phyloP scores from a whole-genome alignment of 2,797 vertebrate genomes.

The Scomberomorus guttatus region DNA sequence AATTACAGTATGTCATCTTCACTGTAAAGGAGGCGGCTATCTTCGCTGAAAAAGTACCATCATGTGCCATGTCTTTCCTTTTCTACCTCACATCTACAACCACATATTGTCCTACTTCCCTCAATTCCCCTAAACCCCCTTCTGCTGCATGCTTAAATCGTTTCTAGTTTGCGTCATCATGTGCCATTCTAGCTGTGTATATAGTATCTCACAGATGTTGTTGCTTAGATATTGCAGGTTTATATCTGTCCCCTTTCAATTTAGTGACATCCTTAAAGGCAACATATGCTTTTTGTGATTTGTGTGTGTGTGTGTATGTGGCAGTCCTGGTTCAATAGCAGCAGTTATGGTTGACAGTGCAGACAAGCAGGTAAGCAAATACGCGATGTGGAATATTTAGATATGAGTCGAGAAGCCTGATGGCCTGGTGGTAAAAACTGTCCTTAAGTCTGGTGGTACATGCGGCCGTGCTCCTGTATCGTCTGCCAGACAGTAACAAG shows the following conservation, averaged over 20 bases:
- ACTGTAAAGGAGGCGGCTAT: too few species aligned
- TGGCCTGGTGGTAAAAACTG: too few species aligned
- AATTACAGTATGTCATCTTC: not conserved
- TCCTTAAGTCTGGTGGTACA: too few species aligned
- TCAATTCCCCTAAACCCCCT: not conserved
- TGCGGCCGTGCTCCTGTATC: too few species aligned
- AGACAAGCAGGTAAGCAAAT: too few species aligned
- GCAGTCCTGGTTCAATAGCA: too few species aligned
- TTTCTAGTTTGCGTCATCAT: slow-evolving; percentile 8
- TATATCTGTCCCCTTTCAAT: not conserved
- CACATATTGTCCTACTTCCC: slow-evolving; percentile 4
- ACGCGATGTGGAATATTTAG: too few species aligned
- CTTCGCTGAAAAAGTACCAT: not conserved
- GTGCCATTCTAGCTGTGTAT: not conserved
- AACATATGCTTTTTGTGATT: too few species aligned
- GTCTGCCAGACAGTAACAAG: too few species aligned
- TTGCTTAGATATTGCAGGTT: slow-evolving; percentile 3
- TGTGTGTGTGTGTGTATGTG: too few species aligned
- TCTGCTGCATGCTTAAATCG: not conserved
- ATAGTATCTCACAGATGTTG: not conserved
- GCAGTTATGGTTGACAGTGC: too few species aligned
- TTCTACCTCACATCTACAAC: not conserved
- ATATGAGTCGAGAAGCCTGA: too few species aligned
- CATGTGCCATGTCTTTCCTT: not conserved
- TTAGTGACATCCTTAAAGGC: not conserved